Base-by-base conservation (phyloP, 2,888 invertebrate species). In the Polia nebulosa region DNA sequence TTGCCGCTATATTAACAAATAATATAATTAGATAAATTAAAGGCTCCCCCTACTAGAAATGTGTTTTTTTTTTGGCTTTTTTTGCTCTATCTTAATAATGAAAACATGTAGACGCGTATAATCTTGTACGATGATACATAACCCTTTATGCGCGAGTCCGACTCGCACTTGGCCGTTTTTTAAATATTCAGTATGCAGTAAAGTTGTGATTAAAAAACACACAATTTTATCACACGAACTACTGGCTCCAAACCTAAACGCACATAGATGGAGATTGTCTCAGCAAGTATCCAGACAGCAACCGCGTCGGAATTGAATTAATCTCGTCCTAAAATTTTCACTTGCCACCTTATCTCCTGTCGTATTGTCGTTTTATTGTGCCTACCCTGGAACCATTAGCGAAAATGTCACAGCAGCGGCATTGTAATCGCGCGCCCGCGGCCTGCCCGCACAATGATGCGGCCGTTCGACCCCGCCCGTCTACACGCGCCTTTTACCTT, bases 281-380 rank as follows among this genome's bases (percentile, higher is more conserved):
- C 67, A 52, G 71, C 72, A 59, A 75, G 64, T 80, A 82, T 77
- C 76, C 73, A 80, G 73, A 84, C 73, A 76, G 73, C 81, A 76
- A 78, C 79, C 82, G 82, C 78, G 79, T 81, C 78, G 83, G 91
- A 91, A 92, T 95, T 92, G 92, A 94, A 94, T 94, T 95, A 95
- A 95, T 95, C 93, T 92, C 88, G 89, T 89, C 90, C 90, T 94
- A 92, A 95, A 95, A 95, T 95, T 94, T 95, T 95, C 95, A 94
- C 92, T 95, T 94, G 92, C 92, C 91, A 93, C 95, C 95, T 94
- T 95, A 95, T 95, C 94, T 94, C 92, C 89, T 90, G 93, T 93
- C 90, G 94, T 94, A 94, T 94, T 95, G 95, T 95, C 95, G 92
- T 94, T 95, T 95, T 95, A 95, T 95, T 95, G 94, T 95, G 93